A percentile compares a stretch with the other conserved stretches of the same genome.
Conservation (phyloP, 1,140 invertebrate genomes). For the Heterodera carotae region DNA sequence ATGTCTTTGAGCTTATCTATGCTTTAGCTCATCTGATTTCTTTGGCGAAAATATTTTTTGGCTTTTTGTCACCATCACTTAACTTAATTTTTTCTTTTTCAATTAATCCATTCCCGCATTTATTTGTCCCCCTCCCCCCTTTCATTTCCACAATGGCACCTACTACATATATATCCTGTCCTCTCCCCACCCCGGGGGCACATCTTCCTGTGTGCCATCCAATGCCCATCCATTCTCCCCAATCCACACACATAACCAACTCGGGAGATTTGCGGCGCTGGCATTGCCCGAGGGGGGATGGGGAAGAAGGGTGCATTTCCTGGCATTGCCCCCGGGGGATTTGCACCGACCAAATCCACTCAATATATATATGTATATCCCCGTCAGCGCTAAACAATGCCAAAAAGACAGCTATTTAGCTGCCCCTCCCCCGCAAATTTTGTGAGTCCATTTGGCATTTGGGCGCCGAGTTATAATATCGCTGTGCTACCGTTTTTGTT, state of each 20-base stretch:
- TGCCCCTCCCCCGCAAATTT: too few relatives aligned
- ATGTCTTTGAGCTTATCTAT: too few relatives aligned
- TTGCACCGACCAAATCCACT: not conserved
- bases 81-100: not conserved
- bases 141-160: not conserved
- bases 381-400: not conserved
- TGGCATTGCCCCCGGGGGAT: not conserved
- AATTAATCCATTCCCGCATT: not conserved
- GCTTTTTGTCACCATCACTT: not conserved
- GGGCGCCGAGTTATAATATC: not conserved
- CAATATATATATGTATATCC: not conserved
- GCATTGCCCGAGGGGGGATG: too few relatives aligned
- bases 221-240: not conserved
- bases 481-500: not conserved
- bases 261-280: not conserved
- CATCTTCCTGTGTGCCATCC: not conserved
- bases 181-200: too few relatives aligned
- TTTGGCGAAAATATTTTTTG: not conserved
- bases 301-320: not conserved
- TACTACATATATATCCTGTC: not conserved
- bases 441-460: not conserved
- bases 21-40: not conserved
- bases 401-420: not conserved
- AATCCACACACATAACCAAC: too few relatives aligned
- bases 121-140: not conserved